phyloP scores from a whole-genome alignment of 2,888 invertebrate genomes.

The Spilarctia lutea region DNA sequence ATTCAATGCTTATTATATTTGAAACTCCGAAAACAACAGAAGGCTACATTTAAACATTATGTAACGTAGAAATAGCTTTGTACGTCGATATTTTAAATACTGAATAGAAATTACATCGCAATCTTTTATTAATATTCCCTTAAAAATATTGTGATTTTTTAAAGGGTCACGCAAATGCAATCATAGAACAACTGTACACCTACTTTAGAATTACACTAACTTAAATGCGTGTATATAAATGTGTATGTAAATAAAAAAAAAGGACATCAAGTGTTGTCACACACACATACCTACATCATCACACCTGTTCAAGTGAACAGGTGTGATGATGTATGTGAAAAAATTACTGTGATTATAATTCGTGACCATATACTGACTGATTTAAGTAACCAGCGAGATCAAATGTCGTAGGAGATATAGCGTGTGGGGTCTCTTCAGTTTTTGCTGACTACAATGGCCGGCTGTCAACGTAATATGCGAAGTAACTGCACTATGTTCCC shows the following conservation, averaged over 20 bases:
- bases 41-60: not conserved
- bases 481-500: slow-evolving; percentile 45
- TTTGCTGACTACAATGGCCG: slow-evolving; percentile 50
- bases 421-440: slow-evolving; percentile 64
- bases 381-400: slow-evolving; percentile 38
- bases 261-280: no score
- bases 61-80: not conserved
- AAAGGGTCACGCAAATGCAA: no score
- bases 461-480: slow-evolving; percentile 10
- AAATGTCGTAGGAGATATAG: slow-evolving; percentile 56
- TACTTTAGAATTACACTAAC: no score
- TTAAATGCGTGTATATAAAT: no score
- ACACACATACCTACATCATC: no score
- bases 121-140: not conserved
- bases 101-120: not conserved
- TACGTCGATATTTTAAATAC: not conserved
- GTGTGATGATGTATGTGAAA: not conserved
- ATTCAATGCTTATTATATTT: not conserved
- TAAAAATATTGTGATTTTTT: no score
- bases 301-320: no score
- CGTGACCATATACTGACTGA: not conserved
- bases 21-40: not conserved
- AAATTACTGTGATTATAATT: not conserved
- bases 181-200: no score
- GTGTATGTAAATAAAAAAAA: no score